Base-by-base conservation (phyloP, 1,140 invertebrate species). In the Drosophila melanogaster region DNA sequence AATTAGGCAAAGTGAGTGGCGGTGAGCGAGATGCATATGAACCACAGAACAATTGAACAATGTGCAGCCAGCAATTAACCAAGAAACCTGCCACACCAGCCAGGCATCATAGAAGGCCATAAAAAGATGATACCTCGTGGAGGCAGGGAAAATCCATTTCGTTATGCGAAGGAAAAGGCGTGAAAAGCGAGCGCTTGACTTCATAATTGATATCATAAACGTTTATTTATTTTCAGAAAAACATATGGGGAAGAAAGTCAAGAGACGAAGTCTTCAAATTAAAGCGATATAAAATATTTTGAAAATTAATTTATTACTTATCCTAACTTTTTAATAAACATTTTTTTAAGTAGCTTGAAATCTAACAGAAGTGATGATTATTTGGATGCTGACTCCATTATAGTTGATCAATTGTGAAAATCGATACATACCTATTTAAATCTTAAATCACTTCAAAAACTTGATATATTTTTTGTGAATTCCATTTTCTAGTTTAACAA, bases 41-140 rank as follows among this genome's bases (percentile, higher is more conserved):
- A 84, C 84, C 84, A 89, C 80, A 89, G 80, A 87, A 89, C 84
- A 89, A 89, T 89, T 89, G 77, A 89, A 84, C 79, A 89, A 80
- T 84, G 79, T 80, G 80, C 76, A 77, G 73, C 55, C 47, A 84
- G 67, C 77, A 77, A 77, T 89, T 75, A 77, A 84, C 72, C 77
- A 67, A 57, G 61, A 57, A 57, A 58, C 64, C 67, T 10, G 62
- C 59, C 46, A 49, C 47, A 43, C 43, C 26, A 35, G n/a, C 44
- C 30, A 37, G 37, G 37, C 43, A 22, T 7, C 59, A 40, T 65
- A 33, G 65, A 66, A 66, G 33, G 65, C 67, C 35, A 70, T 35
- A 70, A 38, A 26, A 49, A 57, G 15, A 55, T 57, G 61, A 70
- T 56, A 26, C 64, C 65, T 10, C 67, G 17, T 5, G 11, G 12